Percentiles rank a stretch among this genome's conserved stretches.
Evolutionary conservation across 2,888 invertebrate genomes (phyloP).

Genomic region (Heliconius ismenius): DNA sequence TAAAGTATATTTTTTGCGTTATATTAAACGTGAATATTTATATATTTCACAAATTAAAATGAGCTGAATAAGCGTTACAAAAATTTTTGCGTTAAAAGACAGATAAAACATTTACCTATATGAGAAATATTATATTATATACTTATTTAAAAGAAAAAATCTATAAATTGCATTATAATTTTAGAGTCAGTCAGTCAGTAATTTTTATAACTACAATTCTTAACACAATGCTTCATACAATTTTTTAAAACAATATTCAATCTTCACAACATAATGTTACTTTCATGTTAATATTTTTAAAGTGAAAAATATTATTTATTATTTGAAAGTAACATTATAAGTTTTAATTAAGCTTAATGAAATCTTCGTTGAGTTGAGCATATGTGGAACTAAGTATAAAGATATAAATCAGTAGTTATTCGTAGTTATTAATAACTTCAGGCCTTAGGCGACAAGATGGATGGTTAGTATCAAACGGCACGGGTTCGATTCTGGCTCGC

Average conservation of each 20-base stretch:
- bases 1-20: neutral
- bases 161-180: neutral
- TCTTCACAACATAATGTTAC: neutral
- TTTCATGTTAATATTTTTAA: neutral
- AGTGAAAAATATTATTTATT: neutral
- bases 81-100: neutral
- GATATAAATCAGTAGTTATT: conserved; percentile 64
- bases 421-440: conserved; percentile 64
- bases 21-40: neutral
- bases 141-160: neutral
- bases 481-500: conserved; percentile 62
- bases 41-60: neutral
- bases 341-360: conserved; percentile 22
- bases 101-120: neutral
- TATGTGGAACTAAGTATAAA: conserved; percentile 51
- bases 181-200: neutral
- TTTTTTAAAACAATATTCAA: neutral
- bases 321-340: conserved; percentile 1
- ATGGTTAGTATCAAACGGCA: conserved; percentile 63
- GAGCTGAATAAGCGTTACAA: neutral
- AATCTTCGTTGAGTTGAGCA: neutral
- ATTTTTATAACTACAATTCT: neutral
- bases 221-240: neutral
- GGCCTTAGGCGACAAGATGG: conserved; percentile 57
- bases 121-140: neutral